phyloP scores from a whole-genome alignment of 2,113 vertebrate genomes.

The Sapajus apella region DNA sequence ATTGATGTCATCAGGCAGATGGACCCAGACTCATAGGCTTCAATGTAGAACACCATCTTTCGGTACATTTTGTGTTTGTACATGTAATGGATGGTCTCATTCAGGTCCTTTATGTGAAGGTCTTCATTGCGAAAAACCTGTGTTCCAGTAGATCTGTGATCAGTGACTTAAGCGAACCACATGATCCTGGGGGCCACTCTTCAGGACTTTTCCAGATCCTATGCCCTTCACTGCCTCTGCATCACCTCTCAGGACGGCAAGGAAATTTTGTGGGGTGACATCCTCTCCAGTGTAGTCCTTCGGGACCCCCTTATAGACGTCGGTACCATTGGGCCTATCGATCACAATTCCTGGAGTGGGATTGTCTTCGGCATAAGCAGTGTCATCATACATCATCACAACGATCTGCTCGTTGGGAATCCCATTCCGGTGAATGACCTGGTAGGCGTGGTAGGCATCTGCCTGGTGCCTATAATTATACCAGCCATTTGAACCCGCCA shows the following conservation, averaged over 20 bases:
- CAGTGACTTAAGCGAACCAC: slow-evolving; percentile 96
- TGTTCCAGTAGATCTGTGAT: slow-evolving; percentile 94
- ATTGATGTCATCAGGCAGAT: slow-evolving; percentile 90
- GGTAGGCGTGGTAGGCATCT: slow-evolving; percentile 96
- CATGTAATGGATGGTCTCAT: slow-evolving; percentile 92
- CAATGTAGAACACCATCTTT: slow-evolving; percentile 98
- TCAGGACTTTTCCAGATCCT: slow-evolving; percentile 94
- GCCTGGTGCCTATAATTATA: slow-evolving; percentile 98
- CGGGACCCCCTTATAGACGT: slow-evolving; percentile 93
- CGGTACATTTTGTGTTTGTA: slow-evolving; percentile 90
- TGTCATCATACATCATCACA: slow-evolving; percentile 98
- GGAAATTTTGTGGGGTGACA: slow-evolving; percentile 95
- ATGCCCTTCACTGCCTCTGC: slow-evolving; percentile 85
- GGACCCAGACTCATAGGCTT: slow-evolving; percentile 98
- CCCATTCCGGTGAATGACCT: slow-evolving; percentile 95
- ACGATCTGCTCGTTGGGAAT: slow-evolving; percentile 96
- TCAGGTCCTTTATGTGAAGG: slow-evolving; percentile 87
- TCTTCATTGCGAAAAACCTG: slow-evolving; percentile 90
- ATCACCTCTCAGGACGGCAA: slow-evolving; percentile 94
- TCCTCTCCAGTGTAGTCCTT: slow-evolving; percentile 90
- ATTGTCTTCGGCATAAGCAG: slow-evolving; percentile 89
- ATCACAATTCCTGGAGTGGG: slow-evolving; percentile 94
- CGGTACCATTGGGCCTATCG: slow-evolving; percentile 93
- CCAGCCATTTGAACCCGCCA: slow-evolving; percentile 94
- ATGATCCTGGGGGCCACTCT: slow-evolving; percentile 94